phyloP scores from a whole-genome alignment of 1,140 invertebrate genomes.

The Whitmania pigra region DNA sequence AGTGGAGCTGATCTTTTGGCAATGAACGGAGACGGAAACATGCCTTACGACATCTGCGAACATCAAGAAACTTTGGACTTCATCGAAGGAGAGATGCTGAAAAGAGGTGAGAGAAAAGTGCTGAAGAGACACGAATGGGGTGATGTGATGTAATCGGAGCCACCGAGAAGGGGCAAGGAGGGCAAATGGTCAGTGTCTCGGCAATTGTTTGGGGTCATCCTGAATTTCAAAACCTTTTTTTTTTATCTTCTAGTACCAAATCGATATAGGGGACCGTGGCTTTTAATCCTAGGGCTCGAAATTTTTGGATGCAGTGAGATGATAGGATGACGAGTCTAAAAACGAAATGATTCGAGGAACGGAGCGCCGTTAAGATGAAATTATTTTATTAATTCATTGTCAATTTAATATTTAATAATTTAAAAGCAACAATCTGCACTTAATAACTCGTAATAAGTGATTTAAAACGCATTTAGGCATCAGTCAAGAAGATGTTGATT shows the following conservation, averaged over 20 bases:
- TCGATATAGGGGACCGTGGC: too few species aligned
- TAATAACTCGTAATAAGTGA: background rate
- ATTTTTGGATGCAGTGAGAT: background rate
- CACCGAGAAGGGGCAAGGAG: background rate
- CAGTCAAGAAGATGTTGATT: conserved; percentile 72
- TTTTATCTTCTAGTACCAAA: too few species aligned
- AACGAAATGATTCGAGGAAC: too few species aligned
- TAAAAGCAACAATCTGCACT: background rate
- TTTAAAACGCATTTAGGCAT: conserved; percentile 37
- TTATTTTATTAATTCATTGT: background rate
- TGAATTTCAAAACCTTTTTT: too few species aligned
- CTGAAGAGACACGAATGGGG: conserved; percentile 33
- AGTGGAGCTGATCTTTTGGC: conserved; percentile 89
- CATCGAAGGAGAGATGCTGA: conserved; percentile 96
- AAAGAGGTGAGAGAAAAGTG: conserved; percentile 58
- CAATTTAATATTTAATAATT: background rate
- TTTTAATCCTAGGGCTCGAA: too few species aligned
- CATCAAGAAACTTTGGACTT: conserved; percentile 89
- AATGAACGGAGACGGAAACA: conserved; percentile 98
- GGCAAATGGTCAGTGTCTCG: too few species aligned
- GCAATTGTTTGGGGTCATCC: too few species aligned
- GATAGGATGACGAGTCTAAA: too few species aligned
- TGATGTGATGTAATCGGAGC: background rate
- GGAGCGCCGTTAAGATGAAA: too few species aligned
- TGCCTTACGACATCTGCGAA: conserved; percentile 99